Evolutionary conservation across 2,797 vertebrate genomes (phyloP).

Genomic region (Amblyopsis hoosieri): DNA sequence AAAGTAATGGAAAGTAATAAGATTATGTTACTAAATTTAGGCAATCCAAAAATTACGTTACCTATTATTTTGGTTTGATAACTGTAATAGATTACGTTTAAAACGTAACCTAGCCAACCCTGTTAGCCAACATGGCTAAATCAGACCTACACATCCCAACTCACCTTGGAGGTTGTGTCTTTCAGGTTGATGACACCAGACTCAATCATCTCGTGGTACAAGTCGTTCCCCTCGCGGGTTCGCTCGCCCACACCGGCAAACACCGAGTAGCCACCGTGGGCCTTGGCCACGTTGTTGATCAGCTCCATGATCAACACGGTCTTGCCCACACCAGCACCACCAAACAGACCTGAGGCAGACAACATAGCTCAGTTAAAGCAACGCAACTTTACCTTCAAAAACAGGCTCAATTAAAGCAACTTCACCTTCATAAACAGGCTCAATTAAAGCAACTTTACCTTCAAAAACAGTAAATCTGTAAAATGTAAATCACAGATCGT

Average conservation of each 20-base stretch:
- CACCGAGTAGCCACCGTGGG: constrained; percentile 96
- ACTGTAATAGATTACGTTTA: no score
- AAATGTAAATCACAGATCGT: no score
- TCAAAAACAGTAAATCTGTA: no score
- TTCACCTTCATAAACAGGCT: no score
- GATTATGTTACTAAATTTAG: no score
- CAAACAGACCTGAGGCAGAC: constrained; percentile 85
- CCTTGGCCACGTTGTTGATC: constrained; percentile 98
- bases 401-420: no score
- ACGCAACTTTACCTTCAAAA: no score
- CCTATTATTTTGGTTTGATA: no score
- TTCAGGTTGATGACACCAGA: constrained; percentile 98
- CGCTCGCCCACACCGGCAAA: constrained; percentile 96
- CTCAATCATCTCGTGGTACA: constrained; percentile 99
- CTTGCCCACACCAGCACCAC: constrained; percentile 95
- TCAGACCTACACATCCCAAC: neutral
- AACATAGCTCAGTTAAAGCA: neutral
- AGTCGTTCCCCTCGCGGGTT: constrained; percentile 95
- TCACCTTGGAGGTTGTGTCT: constrained; percentile 93
- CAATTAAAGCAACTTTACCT: no score
- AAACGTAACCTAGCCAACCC: no score
- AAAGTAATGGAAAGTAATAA: no score
- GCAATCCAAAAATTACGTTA: no score
- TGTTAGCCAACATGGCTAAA: neutral
- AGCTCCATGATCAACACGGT: constrained; percentile 98